These are phyloP conservation scores for Drosophila persimilis DNA, from an alignment of 1,140 invertebrate species.

Conservation along the genomic window DNA sequence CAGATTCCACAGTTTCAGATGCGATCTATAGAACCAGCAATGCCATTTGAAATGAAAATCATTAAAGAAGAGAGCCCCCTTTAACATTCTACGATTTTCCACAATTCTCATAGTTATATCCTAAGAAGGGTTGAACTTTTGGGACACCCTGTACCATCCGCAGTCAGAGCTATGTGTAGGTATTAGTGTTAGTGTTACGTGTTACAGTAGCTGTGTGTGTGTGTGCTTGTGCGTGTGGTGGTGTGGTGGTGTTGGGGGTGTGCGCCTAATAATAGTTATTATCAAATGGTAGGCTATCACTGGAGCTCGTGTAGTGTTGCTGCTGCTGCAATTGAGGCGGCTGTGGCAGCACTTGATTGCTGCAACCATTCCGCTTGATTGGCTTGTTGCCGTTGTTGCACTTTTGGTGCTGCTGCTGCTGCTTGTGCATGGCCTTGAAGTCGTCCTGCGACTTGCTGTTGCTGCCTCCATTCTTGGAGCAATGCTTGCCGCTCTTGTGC, in stretches of 20 bases:
- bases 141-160: too few species aligned
- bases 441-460: conserved; percentile 74
- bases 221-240: conserved; percentile 10
- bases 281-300: conserved; percentile 81
- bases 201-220: not conserved
- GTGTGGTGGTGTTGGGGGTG: conserved; percentile 5
- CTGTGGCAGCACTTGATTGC: conserved; percentile 57
- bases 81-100: too few species aligned
- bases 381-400: conserved; percentile 45
- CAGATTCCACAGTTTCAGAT: too few species aligned
- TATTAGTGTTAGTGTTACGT: too few species aligned
- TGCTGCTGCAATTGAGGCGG: conserved; percentile 47
- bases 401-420: conserved; percentile 46
- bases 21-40: too few species aligned
- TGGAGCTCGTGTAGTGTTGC: conserved; percentile 75
- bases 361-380: conserved; percentile 46
- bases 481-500: conserved; percentile 64
- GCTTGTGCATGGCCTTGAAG: conserved; percentile 67
- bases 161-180: too few species aligned
- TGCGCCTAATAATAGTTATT: conserved; percentile 80
- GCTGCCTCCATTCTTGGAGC: conserved; percentile 51
- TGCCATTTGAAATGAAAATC: too few species aligned
- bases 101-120: too few species aligned
- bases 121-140: too few species aligned
- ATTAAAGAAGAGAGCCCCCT: too few species aligned